These are phyloP conservation scores for Synanthedon myopaeformis DNA, from an alignment of 2,888 invertebrate species.

Conservation along the genomic window DNA sequence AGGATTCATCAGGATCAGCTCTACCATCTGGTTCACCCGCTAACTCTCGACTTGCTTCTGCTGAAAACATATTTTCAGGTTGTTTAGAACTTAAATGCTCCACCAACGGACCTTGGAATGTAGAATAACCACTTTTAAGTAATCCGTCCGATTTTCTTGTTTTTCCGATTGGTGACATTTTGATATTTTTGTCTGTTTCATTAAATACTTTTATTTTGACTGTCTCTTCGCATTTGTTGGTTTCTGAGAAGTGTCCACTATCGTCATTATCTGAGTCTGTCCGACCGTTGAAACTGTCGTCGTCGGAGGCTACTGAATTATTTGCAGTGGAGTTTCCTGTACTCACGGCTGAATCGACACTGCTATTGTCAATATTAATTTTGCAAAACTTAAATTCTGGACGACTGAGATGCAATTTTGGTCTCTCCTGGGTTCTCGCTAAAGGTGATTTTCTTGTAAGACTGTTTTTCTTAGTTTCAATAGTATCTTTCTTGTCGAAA, in stretches of 20 bases:
- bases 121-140: conserved; percentile 52
- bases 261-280: conserved; percentile 73
- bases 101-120: conserved; percentile 60
- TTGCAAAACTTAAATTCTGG: conserved; percentile 68
- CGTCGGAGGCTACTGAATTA: conserved; percentile 61
- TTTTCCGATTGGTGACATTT: conserved; percentile 55
- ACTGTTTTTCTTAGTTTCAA: conserved; percentile 59
- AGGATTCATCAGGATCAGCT: conserved; percentile 81
- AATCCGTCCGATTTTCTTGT: conserved; percentile 58
- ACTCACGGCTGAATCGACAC: conserved; percentile 67
- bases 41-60: conserved; percentile 78
- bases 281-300: conserved; percentile 61
- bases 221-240: conserved; percentile 59
- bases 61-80: conserved; percentile 52
- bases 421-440: conserved; percentile 75
- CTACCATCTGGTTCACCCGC: conserved; percentile 91
- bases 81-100: conserved; percentile 58
- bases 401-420: conserved; percentile 71
- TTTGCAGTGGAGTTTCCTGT: conserved; percentile 70
- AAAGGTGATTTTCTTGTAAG: conserved; percentile 73
- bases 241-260: conserved; percentile 63
- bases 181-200: conserved; percentile 54
- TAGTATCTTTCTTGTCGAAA: conserved; percentile 48
- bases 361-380: conserved; percentile 61
- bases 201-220: conserved; percentile 64